Conservation (phyloP, 2,113 vertebrate genomes). For the Bujurquina vittata region DNA sequence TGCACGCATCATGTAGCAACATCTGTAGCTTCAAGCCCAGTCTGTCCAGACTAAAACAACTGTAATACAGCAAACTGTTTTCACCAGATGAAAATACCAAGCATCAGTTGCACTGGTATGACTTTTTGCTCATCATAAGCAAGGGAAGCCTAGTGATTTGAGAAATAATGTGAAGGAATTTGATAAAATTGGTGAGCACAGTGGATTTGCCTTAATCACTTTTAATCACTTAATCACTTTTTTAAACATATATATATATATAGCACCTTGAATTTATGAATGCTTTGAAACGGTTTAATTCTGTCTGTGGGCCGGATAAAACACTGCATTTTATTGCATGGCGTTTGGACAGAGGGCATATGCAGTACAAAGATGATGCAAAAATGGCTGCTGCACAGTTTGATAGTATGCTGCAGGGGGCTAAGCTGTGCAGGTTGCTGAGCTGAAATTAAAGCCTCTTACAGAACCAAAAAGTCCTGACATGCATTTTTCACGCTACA, state of each 20-base stretch:
- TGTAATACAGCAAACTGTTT: background rate
- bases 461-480: slow-evolving; percentile 20
- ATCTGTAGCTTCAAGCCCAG: background rate
- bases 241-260: background rate
- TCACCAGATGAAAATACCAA: background rate
- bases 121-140: background rate
- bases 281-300: background rate
- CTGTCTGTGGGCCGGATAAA: background rate
- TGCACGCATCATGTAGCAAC: background rate
- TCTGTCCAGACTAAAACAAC: background rate
- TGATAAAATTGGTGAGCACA: background rate
- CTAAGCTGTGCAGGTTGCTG: slow-evolving; percentile 50
- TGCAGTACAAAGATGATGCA: slow-evolving; percentile 28
- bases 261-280: background rate
- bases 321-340: background rate
- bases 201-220: background rate
- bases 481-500: slow-evolving; percentile 38
- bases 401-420: slow-evolving; percentile 46
- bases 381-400: slow-evolving; percentile 49
- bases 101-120: background rate
- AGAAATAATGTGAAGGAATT: background rate
- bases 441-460: slow-evolving; percentile 57
- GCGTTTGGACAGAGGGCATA: slow-evolving; percentile 4
- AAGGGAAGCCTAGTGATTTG: background rate
- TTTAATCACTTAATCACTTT: no score